Conservation (phyloP, 2,113 vertebrate genomes). For the Rhinogobius similis region DNA sequence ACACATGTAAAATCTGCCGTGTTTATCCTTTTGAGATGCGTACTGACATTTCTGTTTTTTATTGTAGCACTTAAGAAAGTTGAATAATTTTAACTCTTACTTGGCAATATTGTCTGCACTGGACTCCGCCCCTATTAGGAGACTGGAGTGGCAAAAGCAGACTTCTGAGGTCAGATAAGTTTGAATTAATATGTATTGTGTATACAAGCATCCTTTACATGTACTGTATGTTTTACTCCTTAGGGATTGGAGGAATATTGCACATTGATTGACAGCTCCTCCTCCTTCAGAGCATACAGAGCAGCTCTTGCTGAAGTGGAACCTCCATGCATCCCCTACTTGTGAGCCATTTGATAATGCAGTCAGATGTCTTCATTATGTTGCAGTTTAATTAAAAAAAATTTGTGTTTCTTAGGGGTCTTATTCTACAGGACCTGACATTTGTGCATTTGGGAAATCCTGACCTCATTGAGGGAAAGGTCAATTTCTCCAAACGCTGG, state of each 20-base stretch:
- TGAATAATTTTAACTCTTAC: constrained; percentile 99
- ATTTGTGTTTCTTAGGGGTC: constrained; percentile 79
- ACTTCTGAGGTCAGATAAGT: constrained; percentile 90
- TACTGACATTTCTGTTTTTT: neutral
- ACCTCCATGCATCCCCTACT: constrained; percentile 94
- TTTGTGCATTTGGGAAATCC: constrained; percentile 98
- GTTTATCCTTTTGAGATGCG: neutral
- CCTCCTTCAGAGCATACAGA: constrained; percentile 95
- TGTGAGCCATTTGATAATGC: constrained; percentile 80
- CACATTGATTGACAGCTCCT: constrained; percentile 97
- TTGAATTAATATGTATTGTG: neutral
- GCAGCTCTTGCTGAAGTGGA: constrained; percentile 96
- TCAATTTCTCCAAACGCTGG: constrained; percentile 99
- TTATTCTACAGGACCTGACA: constrained; percentile 97
- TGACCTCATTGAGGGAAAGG: constrained; percentile 93
- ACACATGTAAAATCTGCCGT: neutral
- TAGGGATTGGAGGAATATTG: constrained; percentile 97
- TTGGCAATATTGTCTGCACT: constrained; percentile 96
- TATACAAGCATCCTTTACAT: neutral
- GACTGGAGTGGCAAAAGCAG: constrained; percentile 98
- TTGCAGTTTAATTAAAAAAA: neutral
- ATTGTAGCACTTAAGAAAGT: constrained; percentile 92
- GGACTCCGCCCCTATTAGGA: constrained; percentile 96
- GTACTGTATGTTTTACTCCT: neutral
- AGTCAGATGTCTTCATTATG: neutral